phyloP scores from a whole-genome alignment of 30 jellyfish, hydroid and myxozoan species.

The Aurelia sp. region DNA sequence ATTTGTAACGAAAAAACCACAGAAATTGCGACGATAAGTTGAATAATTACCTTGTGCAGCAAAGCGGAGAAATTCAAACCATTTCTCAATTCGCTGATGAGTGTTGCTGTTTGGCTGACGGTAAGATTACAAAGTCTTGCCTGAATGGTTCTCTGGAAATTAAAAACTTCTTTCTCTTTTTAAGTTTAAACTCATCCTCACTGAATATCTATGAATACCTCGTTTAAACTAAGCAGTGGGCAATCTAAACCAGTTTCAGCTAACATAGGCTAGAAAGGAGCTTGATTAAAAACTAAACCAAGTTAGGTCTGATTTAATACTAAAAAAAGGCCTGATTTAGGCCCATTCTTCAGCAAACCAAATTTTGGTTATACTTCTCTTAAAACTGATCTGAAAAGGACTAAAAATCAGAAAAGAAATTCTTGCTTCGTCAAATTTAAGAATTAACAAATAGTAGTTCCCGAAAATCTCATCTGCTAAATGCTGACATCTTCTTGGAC shows the following conservation, averaged over 20 bases:
- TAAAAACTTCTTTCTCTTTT: neutral
- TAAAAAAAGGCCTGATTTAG: no score
- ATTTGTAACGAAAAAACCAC: neutral
- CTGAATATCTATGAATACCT: no score
- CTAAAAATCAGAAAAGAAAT: neutral
- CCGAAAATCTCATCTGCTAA: neutral
- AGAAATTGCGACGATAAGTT: neutral
- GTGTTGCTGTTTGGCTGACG: constrained; percentile 35
- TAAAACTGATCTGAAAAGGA: no score
- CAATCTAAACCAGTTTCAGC: no score
- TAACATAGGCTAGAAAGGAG: no score
- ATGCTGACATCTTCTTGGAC: neutral
- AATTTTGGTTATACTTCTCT: no score
- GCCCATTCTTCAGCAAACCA: no score
- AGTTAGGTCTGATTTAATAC: no score
- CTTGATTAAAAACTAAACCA: no score
- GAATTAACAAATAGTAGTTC: neutral
- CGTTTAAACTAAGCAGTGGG: no score
- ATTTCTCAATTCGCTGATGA: constrained; percentile 56
- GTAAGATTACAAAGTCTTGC: constrained; percentile 62
- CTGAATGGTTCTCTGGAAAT: constrained; percentile 40
- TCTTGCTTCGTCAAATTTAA: neutral
- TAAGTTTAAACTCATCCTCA: no score
- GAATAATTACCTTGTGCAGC: constrained; percentile 45
- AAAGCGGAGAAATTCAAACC: constrained; percentile 74